A percentile compares a stretch with the other conserved stretches of the same genome.
Evolutionary conservation across 2,113 vertebrate species (phyloP).

Genomic region (Melanocharis versteri): DNA sequence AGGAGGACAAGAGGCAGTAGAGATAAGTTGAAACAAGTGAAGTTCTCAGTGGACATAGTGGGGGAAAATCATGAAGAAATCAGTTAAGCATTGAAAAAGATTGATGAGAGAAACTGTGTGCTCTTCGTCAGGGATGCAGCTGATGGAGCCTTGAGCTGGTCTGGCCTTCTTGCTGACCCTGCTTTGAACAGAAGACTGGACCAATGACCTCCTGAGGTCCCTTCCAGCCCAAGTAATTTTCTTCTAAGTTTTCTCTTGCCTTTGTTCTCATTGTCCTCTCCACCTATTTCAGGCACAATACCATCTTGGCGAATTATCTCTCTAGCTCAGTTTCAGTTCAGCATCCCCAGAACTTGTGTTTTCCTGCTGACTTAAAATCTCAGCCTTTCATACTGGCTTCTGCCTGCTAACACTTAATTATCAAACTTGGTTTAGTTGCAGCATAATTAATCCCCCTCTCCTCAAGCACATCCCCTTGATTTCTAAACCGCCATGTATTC

Average conservation of each 20-base stretch:
- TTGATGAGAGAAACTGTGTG: neutral
- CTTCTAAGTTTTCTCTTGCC: neutral
- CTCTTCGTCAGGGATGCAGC: neutral
- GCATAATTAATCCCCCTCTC: neutral
- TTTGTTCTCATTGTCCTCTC: neutral
- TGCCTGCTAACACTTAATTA: neutral
- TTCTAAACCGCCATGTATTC: neutral
- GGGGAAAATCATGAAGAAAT: neutral
- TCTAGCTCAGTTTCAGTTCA: neutral
- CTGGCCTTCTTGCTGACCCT: neutral
- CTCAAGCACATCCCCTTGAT: neutral
- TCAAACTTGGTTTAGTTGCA: neutral
- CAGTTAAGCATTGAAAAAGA: neutral
- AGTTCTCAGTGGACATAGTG: neutral
- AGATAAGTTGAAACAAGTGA: neutral
- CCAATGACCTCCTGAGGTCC: neutral
- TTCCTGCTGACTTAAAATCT: neutral
- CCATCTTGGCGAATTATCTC: neutral
- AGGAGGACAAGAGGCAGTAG: neutral
- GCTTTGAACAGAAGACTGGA: neutral
- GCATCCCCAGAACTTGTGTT: neutral
- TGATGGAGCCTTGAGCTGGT: neutral
- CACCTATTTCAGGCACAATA: neutral
- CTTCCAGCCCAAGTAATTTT: neutral
- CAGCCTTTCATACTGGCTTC: neutral